phyloP scores from a whole-genome alignment of 2,113 vertebrate genomes.

The Mormyrus iriodes region DNA sequence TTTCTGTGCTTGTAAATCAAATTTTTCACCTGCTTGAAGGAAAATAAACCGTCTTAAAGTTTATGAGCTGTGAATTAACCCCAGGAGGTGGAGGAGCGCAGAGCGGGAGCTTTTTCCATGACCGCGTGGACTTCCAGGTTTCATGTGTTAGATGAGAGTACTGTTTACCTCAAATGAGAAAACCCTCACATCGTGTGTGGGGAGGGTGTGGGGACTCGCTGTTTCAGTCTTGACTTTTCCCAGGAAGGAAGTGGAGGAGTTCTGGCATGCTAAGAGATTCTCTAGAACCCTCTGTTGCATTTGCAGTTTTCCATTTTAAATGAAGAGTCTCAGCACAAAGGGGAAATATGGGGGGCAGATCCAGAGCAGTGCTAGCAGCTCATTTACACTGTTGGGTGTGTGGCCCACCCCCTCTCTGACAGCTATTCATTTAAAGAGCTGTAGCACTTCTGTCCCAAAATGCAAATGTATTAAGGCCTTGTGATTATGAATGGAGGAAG shows the following conservation, averaged over 20 bases:
- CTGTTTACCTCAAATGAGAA: slow-evolving; percentile 25
- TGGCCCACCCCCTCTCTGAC: neutral
- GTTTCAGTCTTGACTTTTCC: slow-evolving; percentile 2
- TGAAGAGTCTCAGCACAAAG: neutral
- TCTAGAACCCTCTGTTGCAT: slow-evolving; percentile 40
- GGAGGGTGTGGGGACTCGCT: neutral
- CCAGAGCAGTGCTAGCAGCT: neutral
- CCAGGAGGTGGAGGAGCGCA: slow-evolving; percentile 51
- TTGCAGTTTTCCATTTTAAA: slow-evolving; percentile 1
- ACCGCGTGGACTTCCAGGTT: slow-evolving; percentile 9
- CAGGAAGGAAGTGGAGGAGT: slow-evolving; percentile 5
- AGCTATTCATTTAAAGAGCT: neutral
- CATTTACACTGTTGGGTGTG: neutral
- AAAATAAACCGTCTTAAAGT: slow-evolving; percentile 23
- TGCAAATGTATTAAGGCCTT: neutral
- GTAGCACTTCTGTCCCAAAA: neutral
- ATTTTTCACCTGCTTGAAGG: slow-evolving; percentile 35
- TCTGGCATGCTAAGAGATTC: neutral
- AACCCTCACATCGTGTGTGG: slow-evolving; percentile 21
- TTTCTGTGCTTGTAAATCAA: slow-evolving; percentile 24
- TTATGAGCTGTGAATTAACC: slow-evolving; percentile 63
- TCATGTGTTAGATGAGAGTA: slow-evolving; percentile 55
- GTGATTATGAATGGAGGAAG: slow-evolving; percentile 16
- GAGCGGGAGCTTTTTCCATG: slow-evolving; percentile 25
- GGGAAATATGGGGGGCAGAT: neutral